Conservation (phyloP, 2,888 invertebrate genomes). For the Dicyrtoma fusca region DNA sequence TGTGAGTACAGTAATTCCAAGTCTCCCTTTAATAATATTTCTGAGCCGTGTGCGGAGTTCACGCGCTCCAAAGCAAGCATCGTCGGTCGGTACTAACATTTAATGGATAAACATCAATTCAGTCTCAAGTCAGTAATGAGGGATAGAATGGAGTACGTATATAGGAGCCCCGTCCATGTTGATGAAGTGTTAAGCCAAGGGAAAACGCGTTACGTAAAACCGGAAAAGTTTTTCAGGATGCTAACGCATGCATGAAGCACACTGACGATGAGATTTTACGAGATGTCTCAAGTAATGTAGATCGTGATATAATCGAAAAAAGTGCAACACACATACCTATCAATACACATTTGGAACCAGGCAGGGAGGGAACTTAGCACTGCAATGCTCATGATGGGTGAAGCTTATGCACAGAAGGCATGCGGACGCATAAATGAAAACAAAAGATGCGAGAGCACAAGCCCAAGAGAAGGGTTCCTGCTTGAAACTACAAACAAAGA, state of each 20-base stretch:
- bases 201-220: too few relatives aligned
- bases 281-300: constrained; percentile 8
- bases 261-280: constrained; percentile 9
- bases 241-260: not conserved
- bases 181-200: too few relatives aligned
- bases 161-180: too few relatives aligned
- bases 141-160: too few relatives aligned
- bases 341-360: too few relatives aligned
- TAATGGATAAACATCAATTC: not conserved
- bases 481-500: constrained; percentile 17
- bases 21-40: constrained; percentile 16
- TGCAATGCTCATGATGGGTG: not conserved
- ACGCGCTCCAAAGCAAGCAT: too few relatives aligned
- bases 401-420: not conserved
- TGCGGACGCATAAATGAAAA: constrained; percentile 33
- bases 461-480: constrained; percentile 8
- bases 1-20: too few relatives aligned
- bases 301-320: constrained; percentile 8
- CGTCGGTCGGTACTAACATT: too few relatives aligned
- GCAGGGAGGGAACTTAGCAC: too few relatives aligned
- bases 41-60: too few relatives aligned
- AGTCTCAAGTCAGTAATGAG: not conserved
- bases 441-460: constrained; percentile 9
- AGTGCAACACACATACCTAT: too few relatives aligned
- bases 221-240: too few relatives aligned